phyloP scores from a whole-genome alignment of 2,113 vertebrate species.

The Scomber scombrus region DNA sequence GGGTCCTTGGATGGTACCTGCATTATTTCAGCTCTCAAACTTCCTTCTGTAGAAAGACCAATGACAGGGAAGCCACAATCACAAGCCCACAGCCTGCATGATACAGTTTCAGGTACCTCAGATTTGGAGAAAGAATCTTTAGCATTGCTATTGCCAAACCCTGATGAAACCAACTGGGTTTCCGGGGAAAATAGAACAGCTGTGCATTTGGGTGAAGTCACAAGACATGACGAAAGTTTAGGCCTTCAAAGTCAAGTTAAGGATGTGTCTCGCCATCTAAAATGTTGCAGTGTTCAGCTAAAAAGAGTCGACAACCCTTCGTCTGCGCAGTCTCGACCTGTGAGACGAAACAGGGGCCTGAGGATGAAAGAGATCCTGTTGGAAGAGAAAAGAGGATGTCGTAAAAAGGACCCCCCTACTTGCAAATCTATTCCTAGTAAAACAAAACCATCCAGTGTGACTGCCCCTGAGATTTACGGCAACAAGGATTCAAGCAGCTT shows the following conservation, averaged over 20 bases:
- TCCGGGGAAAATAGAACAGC: not conserved
- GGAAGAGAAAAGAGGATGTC: slow-evolving; percentile 34
- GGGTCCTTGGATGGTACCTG: slow-evolving; percentile 33
- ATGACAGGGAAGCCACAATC: not conserved
- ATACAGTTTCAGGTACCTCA: not conserved
- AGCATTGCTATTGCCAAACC: not conserved
- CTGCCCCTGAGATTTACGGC: not conserved
- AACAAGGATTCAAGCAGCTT: not conserved
- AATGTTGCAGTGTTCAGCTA: slow-evolving; percentile 35
- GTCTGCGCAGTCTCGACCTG: not conserved
- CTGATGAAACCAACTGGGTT: not conserved
- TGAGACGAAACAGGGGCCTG: slow-evolving; percentile 62
- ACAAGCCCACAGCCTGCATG: not conserved
- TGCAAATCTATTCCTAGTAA: not conserved
- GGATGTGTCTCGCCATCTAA: not conserved
- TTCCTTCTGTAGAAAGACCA: slow-evolving; percentile 4
- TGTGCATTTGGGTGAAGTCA: not conserved
- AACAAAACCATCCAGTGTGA: not conserved
- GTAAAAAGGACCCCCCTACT: not conserved
- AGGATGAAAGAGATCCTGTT: slow-evolving; percentile 60
- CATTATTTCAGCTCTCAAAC: slow-evolving; percentile 64
- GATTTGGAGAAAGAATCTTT: slow-evolving; percentile 15
- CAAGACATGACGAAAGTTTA: not conserved
- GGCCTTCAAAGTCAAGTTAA: not conserved
- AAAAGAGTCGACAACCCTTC: slow-evolving; percentile 6